These are phyloP conservation scores for Tachysurus vachellii DNA, from an alignment of 2,113 vertebrate species.

Conservation along the genomic window DNA sequence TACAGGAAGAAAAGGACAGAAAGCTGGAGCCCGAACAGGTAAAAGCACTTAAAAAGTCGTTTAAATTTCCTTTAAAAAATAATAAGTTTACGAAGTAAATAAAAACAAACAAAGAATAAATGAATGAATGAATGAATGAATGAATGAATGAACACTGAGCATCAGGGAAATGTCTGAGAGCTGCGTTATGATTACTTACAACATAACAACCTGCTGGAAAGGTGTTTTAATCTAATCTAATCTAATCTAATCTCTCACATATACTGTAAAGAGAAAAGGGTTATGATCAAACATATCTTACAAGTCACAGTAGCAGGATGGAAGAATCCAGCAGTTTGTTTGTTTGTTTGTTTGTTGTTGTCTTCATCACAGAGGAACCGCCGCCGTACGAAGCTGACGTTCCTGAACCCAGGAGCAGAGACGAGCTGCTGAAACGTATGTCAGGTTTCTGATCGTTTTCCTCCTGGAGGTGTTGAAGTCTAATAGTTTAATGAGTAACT, in stretches of 20 bases:
- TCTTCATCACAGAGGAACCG: constrained; percentile 57
- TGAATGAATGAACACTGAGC: too few relatives aligned
- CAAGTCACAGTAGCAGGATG: background rate
- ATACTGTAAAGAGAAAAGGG: too few relatives aligned
- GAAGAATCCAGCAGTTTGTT: background rate
- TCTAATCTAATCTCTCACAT: too few relatives aligned
- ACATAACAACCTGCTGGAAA: too few relatives aligned
- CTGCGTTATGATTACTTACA: too few relatives aligned
- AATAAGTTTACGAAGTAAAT: too few relatives aligned
- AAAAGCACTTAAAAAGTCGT: constrained; percentile 15
- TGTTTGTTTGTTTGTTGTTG: background rate
- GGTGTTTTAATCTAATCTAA: too few relatives aligned
- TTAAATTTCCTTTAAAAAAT: too few relatives aligned
- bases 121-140: too few relatives aligned
- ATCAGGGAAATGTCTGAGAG: too few relatives aligned
- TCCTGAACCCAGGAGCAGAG: constrained; percentile 71
- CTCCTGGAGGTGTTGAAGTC: background rate
- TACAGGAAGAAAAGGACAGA: constrained; percentile 62
- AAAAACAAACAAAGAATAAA: too few relatives aligned
- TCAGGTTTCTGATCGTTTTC: background rate
- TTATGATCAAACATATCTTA: background rate
- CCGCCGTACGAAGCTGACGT: constrained; percentile 70
- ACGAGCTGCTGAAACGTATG: constrained; percentile 72
- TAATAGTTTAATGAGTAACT: background rate
- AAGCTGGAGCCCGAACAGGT: constrained; percentile 57